Conservation (phyloP, 2,888 invertebrate genomes). For the Rhabditoides inermis region DNA sequence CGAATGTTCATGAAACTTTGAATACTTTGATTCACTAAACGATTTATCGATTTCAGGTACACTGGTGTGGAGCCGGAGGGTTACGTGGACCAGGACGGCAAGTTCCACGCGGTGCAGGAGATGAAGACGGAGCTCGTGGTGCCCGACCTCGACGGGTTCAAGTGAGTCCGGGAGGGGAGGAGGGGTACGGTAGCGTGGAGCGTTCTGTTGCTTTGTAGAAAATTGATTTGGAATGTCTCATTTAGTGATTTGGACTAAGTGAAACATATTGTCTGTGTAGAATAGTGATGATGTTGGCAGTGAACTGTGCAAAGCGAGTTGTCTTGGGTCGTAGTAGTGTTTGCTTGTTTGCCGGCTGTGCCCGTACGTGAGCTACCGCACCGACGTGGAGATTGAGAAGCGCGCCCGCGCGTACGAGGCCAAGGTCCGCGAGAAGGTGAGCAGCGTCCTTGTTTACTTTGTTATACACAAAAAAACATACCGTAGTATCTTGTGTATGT, state of each 20-base stretch:
- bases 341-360: slow-evolving; percentile 63
- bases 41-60: slow-evolving; percentile 22
- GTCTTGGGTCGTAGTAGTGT: too few relatives aligned
- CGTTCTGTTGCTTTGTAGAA: neutral
- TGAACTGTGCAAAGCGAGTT: too few relatives aligned
- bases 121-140: slow-evolving; percentile 85
- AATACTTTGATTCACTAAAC: neutral
- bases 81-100: slow-evolving; percentile 31
- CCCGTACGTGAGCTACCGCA: slow-evolving; percentile 84
- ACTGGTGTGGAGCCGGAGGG: slow-evolving; percentile 43
- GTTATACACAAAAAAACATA: too few relatives aligned
- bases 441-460: too few relatives aligned
- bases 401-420: slow-evolving; percentile 32
- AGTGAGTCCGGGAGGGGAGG: slow-evolving; percentile 55
- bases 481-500: too few relatives aligned
- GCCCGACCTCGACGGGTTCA: slow-evolving; percentile 73
- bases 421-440: too few relatives aligned
- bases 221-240: too few relatives aligned
- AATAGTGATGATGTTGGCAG: too few relatives aligned
- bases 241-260: too few relatives aligned
- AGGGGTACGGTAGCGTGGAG: slow-evolving; percentile 2
- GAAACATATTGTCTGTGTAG: slow-evolving; percentile 3
- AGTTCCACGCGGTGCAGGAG: slow-evolving; percentile 65
- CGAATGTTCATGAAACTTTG: neutral
- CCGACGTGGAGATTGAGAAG: slow-evolving; percentile 46